Evolutionary conservation across 37 sponge, comb jelly and placozoan genomes (phyloP).

Genomic region (Cliona cf. orientalis): DNA sequence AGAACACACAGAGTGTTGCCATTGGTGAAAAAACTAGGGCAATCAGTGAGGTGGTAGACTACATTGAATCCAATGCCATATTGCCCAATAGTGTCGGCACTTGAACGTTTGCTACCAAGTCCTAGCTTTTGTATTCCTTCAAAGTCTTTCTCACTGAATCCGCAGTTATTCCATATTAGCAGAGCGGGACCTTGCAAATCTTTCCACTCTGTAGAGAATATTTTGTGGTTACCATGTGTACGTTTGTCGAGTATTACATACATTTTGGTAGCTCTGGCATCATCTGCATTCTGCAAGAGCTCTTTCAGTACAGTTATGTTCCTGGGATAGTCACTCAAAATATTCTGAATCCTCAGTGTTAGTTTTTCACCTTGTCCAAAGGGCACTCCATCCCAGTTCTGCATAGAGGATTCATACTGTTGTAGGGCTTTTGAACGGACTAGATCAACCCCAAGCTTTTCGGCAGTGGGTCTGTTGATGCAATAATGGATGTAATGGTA

Average conservation of each 20-base stretch:
- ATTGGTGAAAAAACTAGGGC: slow-evolving; percentile 81
- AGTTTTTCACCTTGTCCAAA: slow-evolving; percentile 86
- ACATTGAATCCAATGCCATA: slow-evolving; percentile 94
- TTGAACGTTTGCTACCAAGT: slow-evolving; percentile 72
- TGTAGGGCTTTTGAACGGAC: slow-evolving; percentile 49
- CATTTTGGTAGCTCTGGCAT: slow-evolving; percentile 83
- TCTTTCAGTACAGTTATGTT: slow-evolving; percentile 84
- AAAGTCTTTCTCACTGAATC: slow-evolving; percentile 70
- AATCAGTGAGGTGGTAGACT: slow-evolving; percentile 89
- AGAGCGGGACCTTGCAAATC: slow-evolving; percentile 80
- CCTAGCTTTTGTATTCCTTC: slow-evolving; percentile 82
- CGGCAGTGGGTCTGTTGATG: slow-evolving; percentile 29
- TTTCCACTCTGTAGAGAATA: slow-evolving; percentile 61
- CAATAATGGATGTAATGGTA: slow-evolving; percentile 6
- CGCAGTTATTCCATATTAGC: slow-evolving; percentile 71
- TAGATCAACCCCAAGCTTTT: slow-evolving; percentile 22
- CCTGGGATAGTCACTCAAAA: slow-evolving; percentile 68
- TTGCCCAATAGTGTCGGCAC: slow-evolving; percentile 74
- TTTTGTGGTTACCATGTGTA: slow-evolving; percentile 36
- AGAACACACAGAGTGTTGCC: slow-evolving; percentile 76
- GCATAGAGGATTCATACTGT: not conserved
- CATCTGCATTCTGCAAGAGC: slow-evolving; percentile 93
- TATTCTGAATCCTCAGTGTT: slow-evolving; percentile 73
- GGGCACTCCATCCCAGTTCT: not conserved
- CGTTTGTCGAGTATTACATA: slow-evolving; percentile 80